Percentiles rank a stretch among this genome's conserved stretches.
These are phyloP conservation scores for Gallinago solitaria DNA, from an alignment of 2,797 vertebrate species.

Conservation along the genomic window DNA sequence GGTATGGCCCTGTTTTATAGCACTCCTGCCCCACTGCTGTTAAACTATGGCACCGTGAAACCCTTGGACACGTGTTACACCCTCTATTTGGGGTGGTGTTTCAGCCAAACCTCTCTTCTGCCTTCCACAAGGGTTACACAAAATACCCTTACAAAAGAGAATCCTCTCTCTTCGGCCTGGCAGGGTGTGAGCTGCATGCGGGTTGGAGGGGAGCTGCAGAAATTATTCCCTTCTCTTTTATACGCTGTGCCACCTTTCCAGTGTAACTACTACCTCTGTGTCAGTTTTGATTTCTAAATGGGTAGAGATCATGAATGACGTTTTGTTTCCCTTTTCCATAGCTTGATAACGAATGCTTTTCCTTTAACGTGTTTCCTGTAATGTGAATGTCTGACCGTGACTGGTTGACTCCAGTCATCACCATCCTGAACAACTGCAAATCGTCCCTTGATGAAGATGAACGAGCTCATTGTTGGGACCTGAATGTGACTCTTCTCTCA, in stretches of 20 bases:
- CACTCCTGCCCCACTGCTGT: not conserved
- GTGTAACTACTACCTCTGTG: not conserved
- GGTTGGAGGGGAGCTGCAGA: not conserved
- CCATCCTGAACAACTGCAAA: not conserved
- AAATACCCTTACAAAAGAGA: not conserved
- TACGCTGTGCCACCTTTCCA: not conserved
- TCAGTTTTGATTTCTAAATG: not conserved
- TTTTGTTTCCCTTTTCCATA: slow-evolving; percentile 21
- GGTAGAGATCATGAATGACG: slow-evolving; percentile 7
- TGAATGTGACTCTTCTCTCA: not conserved
- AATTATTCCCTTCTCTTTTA: not conserved
- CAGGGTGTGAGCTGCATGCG: not conserved
- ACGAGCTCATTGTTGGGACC: not conserved
- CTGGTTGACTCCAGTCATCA: not conserved
- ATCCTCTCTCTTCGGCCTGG: not conserved
- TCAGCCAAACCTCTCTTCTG: not conserved
- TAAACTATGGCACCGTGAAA: not conserved
- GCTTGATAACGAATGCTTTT: slow-evolving; percentile 4
- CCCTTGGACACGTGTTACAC: not conserved
- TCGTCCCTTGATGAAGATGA: slow-evolving; percentile 9
- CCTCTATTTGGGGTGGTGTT: not conserved
- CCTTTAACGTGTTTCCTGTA: not conserved
- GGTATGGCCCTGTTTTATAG: not conserved
- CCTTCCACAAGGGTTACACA: fast-evolving
- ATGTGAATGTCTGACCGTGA: not conserved